These are phyloP conservation scores for Dryobotodes eremita DNA, from an alignment of 2,888 invertebrate species.

Conservation along the genomic window DNA sequence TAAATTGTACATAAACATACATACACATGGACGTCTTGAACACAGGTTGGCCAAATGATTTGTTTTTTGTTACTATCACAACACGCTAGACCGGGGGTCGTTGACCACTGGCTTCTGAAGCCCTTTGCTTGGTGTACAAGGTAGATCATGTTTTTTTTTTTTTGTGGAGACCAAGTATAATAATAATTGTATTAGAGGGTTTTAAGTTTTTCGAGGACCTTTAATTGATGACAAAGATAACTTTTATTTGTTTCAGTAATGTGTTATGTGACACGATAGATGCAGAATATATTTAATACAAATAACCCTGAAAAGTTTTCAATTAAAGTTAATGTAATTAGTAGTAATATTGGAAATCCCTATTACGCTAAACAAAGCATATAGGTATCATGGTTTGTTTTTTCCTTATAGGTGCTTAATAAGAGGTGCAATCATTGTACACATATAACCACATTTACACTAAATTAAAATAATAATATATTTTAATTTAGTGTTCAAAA, in stretches of 20 bases:
- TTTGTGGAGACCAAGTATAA: not conserved
- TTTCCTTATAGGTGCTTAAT: conserved; percentile 10
- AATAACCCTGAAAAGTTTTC: not conserved
- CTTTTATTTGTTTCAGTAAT: not conserved
- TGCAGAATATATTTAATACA: not conserved
- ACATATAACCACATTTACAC: too few relatives aligned
- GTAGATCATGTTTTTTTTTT: not conserved
- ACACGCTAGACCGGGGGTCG: conserved; percentile 45
- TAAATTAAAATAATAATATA: too few relatives aligned
- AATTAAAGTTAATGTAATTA: not conserved
- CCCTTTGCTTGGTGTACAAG: not conserved
- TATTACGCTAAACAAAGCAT: not conserved
- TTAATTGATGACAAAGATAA: not conserved
- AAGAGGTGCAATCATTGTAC: too few relatives aligned
- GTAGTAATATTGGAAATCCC: too few relatives aligned
- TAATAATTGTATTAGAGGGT: not conserved
- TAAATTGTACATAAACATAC: conserved; percentile 41
- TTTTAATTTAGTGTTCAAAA: conserved; percentile 1
- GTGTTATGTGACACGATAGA: not conserved
- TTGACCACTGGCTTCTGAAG: conserved; percentile 27
- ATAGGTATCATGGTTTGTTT: not conserved
- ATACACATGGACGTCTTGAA: conserved; percentile 39
- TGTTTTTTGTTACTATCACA: conserved; percentile 52
- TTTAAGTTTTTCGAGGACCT: not conserved
- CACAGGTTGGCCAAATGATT: conserved; percentile 23